Percentiles rank a stretch among this genome's conserved stretches.
Evolutionary conservation across 2,888 invertebrate species (phyloP).

Genomic region (Hyalella azteca): DNA sequence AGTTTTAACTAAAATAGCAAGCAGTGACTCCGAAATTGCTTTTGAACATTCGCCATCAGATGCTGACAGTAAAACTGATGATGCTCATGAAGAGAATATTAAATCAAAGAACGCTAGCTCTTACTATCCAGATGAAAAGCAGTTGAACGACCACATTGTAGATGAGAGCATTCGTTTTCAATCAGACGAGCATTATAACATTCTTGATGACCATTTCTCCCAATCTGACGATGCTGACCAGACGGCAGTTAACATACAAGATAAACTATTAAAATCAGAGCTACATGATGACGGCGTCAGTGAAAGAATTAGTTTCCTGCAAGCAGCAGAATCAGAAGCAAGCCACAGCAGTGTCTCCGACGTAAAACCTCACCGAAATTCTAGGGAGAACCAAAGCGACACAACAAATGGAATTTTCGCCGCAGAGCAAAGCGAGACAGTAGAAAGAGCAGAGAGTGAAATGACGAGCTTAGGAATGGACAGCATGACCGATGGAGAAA

Average conservation of each 20-base stretch:
- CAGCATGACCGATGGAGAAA: slow-evolving; percentile 25
- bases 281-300: no score
- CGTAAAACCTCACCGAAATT: no score
- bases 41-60: no score
- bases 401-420: neutral
- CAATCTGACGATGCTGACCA: neutral
- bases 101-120: no score
- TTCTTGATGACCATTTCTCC: neutral
- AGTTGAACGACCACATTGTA: neutral
- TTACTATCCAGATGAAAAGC: no score
- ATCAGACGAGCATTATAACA: slow-evolving; percentile 4
- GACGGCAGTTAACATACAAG: neutral
- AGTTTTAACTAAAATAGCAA: no score
- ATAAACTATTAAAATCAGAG: neutral
- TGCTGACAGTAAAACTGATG: neutral
- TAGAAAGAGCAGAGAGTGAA: slow-evolving; percentile 28
- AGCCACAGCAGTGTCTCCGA: no score
- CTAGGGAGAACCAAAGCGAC: no score
- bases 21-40: no score
- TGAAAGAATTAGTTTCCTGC: no score
- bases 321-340: no score
- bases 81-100: neutral
- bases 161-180: no score
- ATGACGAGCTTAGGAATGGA: slow-evolving; percentile 14
- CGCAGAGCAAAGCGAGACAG: neutral